Evolutionary conservation across 2,113 vertebrate species (phyloP), one percentile per base, ranked within the genome.

Genomic region (Macquaria ambigua): DNA sequence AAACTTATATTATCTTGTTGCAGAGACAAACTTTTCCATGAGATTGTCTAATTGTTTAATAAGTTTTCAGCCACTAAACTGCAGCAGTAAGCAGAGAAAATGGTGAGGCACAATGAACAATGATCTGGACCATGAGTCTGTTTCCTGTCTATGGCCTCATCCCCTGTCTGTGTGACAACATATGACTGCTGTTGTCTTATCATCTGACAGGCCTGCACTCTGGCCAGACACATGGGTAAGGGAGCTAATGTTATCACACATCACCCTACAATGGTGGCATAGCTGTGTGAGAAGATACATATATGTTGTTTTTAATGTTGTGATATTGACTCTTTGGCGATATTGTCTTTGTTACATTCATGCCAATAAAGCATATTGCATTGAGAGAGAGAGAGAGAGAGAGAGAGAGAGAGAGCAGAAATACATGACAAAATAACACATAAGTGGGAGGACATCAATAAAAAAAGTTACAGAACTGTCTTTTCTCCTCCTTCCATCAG

Each of bases 121-220:
- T 91, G 84, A 89, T 74, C 37, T 74, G 78, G 80, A 86, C 46
- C 87, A 88, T 39, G 85, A 92, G 85, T 90, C 72, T 94, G 91
- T 88, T 92, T 93, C 91, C 90, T 84, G 87, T 88, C 87, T 81
- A 34, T 52, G 67, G 71, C 78, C 82, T 88, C 80, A 74, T 78
- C 71, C 73, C 48, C 63, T 14, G 2, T 86, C 82, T 74, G 86
- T 81, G 88, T 86, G 82, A 91, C 83, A 92, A 82, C 87, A 91
- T 94, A 90, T 92, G 91, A 92, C 92, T 90, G 83, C 83, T 92
- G 87, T 83, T 81, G 90, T 87, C 78, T 91, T 92, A 92, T 95
- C 93, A 94, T 92, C 93, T 92, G 92, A 93, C 90, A 88, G 70
- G 46, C 62, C 77, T 76, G 62, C 79, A 70, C 77, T 66, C 74